Evolutionary conservation across 53 echinoderm and acorn worm species (phyloP).

Genomic region (Glandiceps talaboti): DNA sequence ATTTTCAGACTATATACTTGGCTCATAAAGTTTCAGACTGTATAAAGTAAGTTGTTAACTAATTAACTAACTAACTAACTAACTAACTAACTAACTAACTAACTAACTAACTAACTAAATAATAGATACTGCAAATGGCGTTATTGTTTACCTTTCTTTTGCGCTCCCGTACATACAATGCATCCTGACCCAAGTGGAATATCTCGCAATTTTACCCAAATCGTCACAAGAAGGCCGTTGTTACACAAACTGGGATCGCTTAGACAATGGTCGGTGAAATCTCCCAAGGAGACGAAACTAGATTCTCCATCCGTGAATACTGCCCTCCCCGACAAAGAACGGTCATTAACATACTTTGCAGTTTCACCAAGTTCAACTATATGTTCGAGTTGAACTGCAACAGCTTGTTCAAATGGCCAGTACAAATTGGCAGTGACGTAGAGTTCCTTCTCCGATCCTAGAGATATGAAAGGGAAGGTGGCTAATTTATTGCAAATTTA

Average conservation of each 20-base stretch:
- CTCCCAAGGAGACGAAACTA: slow-evolving; percentile 39
- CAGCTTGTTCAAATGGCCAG: slow-evolving; percentile 67
- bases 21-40: too few relatives aligned
- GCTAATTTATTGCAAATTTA: too few relatives aligned
- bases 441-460: slow-evolving; percentile 12
- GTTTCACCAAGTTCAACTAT: slow-evolving; percentile 23
- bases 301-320: slow-evolving; percentile 40
- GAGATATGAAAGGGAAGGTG: not conserved
- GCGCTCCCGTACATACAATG: slow-evolving; percentile 57
- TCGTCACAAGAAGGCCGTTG: slow-evolving; percentile 49
- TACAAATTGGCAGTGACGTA: slow-evolving; percentile 35
- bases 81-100: too few relatives aligned
- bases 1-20: too few relatives aligned
- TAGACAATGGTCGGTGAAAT: slow-evolving; percentile 40
- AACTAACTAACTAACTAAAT: too few relatives aligned
- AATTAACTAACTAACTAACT: too few relatives aligned
- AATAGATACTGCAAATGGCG: too few relatives aligned
- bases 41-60: too few relatives aligned
- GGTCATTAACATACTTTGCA: slow-evolving; percentile 11
- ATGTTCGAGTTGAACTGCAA: slow-evolving; percentile 4
- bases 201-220: slow-evolving; percentile 48
- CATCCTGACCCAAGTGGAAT: slow-evolving; percentile 11
- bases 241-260: slow-evolving; percentile 45
- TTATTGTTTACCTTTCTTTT: slow-evolving; percentile 55
- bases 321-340: slow-evolving; percentile 25